phyloP scores from a whole-genome alignment of 2,888 invertebrate species.

The Eristalinus sepulchralis region DNA sequence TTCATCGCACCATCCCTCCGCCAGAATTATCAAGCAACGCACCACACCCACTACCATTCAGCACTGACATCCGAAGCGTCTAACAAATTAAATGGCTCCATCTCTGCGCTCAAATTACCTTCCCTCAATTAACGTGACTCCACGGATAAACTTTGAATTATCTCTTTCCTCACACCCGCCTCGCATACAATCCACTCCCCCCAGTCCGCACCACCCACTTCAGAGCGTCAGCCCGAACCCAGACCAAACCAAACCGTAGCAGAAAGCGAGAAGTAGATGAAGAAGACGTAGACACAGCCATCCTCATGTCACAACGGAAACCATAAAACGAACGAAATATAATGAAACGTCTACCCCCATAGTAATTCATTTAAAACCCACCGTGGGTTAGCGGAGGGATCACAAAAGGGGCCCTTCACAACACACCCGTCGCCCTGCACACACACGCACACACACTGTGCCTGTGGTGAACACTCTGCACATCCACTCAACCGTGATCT shows the following conservation, averaged over 20 bases:
- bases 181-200: background rate
- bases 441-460: background rate
- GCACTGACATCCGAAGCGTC: conserved; percentile 27
- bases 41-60: conserved; percentile 1
- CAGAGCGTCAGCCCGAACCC: background rate
- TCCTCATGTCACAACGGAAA: conserved; percentile 62
- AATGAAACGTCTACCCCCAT: conserved; percentile 70
- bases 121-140: conserved; percentile 69
- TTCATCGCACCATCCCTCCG: background rate
- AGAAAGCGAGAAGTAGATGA: background rate
- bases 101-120: conserved; percentile 65
- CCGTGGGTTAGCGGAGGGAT: conserved; percentile 56
- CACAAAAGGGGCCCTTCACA: background rate
- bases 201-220: background rate
- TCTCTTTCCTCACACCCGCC: conserved; percentile 18
- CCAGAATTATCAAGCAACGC: background rate
- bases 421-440: background rate
- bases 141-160: conserved; percentile 70
- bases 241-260: background rate
- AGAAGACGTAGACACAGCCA: conserved; percentile 17
- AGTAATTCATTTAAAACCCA: conserved; percentile 68
- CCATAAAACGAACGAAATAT: conserved; percentile 71
- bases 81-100: conserved; percentile 71
- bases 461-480: background rate
- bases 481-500: conserved; percentile 65